A percentile compares a stretch with the other conserved stretches of the same genome.
Conservation (phyloP, 2,113 vertebrate genomes). For the Ahaetulla prasina region DNA sequence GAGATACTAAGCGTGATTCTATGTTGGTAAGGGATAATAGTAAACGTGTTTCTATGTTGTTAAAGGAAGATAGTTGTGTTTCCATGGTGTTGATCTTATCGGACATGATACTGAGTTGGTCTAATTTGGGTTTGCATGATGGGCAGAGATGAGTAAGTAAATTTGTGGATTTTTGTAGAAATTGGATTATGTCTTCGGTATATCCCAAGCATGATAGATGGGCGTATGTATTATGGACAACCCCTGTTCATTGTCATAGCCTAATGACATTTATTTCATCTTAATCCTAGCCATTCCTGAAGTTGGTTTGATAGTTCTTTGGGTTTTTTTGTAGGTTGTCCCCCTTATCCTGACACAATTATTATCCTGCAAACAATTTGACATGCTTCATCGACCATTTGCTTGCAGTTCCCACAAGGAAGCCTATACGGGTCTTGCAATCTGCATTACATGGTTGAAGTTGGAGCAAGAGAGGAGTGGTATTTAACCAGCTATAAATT, state of each 20-base stretch:
- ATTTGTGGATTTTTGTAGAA: too few relatives aligned
- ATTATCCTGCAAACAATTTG: neutral
- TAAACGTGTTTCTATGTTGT: too few relatives aligned
- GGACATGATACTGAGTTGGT: too few relatives aligned
- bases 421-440: neutral
- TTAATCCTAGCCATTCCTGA: neutral
- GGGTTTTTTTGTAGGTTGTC: neutral
- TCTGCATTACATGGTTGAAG: neutral
- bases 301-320: neutral
- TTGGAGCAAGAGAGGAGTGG: neutral
- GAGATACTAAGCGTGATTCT: too few relatives aligned
- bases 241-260: neutral
- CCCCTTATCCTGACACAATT: neutral
- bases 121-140: too few relatives aligned
- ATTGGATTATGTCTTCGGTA: too few relatives aligned
- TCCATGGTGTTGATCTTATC: too few relatives aligned
- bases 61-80: too few relatives aligned
- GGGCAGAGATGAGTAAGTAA: too few relatives aligned
- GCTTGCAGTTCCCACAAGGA: neutral
- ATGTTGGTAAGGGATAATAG: too few relatives aligned
- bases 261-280: neutral
- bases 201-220: too few relatives aligned
- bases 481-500: neutral
- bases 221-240: neutral
- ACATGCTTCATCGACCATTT: neutral